A percentile compares a stretch with the other conserved stretches of the same genome.
These are phyloP conservation scores for Acrobasis repandana DNA, from an alignment of 2,888 invertebrate genomes.

Conservation along the genomic window DNA sequence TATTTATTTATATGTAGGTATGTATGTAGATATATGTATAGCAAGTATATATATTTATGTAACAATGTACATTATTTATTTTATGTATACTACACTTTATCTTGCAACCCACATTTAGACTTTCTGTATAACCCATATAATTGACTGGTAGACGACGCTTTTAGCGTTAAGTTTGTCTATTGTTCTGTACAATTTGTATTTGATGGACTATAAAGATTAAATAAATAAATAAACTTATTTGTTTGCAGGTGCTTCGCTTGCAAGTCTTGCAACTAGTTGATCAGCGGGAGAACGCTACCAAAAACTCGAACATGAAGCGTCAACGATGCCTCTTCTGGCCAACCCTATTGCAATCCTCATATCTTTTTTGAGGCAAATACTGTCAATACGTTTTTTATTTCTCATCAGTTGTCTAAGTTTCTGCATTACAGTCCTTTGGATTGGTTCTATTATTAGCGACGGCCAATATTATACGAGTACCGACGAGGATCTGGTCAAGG, in stretches of 20 bases:
- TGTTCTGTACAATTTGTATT: no score
- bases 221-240: not conserved
- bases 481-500: conserved; percentile 48
- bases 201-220: no score
- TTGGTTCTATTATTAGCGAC: conserved; percentile 42
- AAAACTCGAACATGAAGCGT: conserved; percentile 21
- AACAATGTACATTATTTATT: no score
- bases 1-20: no score
- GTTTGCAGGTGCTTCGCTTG: not conserved
- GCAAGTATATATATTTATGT: no score
- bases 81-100: no score
- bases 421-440: conserved; percentile 49
- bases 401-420: conserved; percentile 51
- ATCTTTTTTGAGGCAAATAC: conserved; percentile 42
- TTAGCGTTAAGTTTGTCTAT: no score
- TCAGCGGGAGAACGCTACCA: not conserved
- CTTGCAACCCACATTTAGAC: no score
- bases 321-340: conserved; percentile 41
- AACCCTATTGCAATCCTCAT: conserved; percentile 26
- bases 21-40: no score
- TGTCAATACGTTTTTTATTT: conserved; percentile 49
- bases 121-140: no score
- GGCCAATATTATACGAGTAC: conserved; percentile 30
- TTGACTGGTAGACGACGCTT: no score
- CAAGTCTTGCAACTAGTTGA: not conserved